A percentile compares a stretch with the other conserved stretches of the same genome.
Evolutionary conservation across 1,140 invertebrate genomes (phyloP).

Genomic region (Drosophila mayri): DNA sequence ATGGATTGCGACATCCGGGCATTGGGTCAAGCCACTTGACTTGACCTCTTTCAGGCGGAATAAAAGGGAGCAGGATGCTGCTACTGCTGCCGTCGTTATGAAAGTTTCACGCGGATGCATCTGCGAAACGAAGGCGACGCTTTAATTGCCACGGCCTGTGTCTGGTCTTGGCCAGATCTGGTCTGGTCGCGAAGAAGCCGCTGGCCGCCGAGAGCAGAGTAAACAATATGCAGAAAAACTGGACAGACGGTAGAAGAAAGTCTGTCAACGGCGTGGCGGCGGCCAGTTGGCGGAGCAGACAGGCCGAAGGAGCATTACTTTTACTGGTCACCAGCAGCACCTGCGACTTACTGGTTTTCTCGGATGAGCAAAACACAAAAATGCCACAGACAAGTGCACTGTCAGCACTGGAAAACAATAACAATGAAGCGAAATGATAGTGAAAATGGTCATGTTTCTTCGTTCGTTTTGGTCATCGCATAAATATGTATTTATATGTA

Average conservation of each 20-base stretch:
- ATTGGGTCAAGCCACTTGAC: conserved; percentile 14
- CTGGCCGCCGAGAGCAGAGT: conserved; percentile 33
- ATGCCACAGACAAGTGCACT: conserved; percentile 39
- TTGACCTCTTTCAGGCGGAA: conserved; percentile 28
- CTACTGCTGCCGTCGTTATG: conserved; percentile 47
- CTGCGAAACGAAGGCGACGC: conserved; percentile 31
- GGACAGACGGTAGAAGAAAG: conserved; percentile 75
- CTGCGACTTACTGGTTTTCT: conserved; percentile 64
- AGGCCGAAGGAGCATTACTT: conserved; percentile 68
- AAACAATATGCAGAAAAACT: conserved; percentile 80
- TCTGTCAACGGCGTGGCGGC: conserved; percentile 46
- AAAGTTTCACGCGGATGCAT: conserved; percentile 74
- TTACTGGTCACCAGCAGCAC: conserved; percentile 60
- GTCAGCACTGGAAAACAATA: conserved; percentile 58
- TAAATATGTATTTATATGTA: conserved; percentile 53
- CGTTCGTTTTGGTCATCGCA: conserved; percentile 75
- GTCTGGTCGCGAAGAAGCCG: conserved; percentile 25
- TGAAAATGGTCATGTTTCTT: conserved; percentile 75
- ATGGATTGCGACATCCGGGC: conserved; percentile 35
- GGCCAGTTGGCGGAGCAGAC: conserved; percentile 41
- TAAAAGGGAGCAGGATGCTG: conserved; percentile 65
- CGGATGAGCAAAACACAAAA: conserved; percentile 47
- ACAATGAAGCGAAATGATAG: conserved; percentile 79
- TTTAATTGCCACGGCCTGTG: conserved; percentile 64
- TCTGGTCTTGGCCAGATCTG: conserved; percentile 55